Evolutionary conservation across 2,113 vertebrate species (phyloP).

Genomic region (Cyphomyrus plagiostoma): DNA sequence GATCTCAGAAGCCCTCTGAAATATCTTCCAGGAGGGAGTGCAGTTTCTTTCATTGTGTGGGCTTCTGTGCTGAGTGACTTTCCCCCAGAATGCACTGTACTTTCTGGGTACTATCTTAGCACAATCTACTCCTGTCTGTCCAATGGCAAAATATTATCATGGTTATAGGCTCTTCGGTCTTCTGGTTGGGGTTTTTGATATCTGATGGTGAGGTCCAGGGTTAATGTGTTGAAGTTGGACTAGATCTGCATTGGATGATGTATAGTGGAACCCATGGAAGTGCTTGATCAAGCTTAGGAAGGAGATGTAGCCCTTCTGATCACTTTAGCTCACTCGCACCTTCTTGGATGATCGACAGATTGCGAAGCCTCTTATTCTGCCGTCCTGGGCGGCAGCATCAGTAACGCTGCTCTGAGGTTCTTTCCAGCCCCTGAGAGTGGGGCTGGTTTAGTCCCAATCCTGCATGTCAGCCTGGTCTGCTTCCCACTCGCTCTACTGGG

Average conservation of each 20-base stretch:
- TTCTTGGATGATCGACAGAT: neutral
- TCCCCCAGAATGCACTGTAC: neutral
- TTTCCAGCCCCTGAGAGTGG: conserved; percentile 60
- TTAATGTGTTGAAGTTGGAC: neutral
- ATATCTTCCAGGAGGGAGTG: neutral
- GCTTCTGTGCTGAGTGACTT: neutral
- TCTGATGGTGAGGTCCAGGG: neutral
- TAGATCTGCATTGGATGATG: neutral
- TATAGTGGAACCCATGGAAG: neutral
- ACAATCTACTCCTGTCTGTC: neutral
- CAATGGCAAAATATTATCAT: neutral
- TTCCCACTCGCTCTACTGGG: neutral
- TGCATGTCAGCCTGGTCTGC: neutral
- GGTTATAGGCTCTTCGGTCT: neutral
- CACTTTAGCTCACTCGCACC: neutral
- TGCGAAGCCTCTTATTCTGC: neutral
- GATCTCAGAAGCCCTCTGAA: neutral
- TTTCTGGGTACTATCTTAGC: neutral
- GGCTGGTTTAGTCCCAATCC: conserved; percentile 9
- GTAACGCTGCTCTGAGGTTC: conserved; percentile 62
- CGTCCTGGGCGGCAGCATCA: neutral
- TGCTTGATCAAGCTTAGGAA: neutral
- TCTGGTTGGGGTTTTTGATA: neutral
- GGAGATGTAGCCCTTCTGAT: neutral
- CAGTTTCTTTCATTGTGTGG: neutral